Conservation (phyloP, 2,888 invertebrate species). For the Salticus scenicus region DNA sequence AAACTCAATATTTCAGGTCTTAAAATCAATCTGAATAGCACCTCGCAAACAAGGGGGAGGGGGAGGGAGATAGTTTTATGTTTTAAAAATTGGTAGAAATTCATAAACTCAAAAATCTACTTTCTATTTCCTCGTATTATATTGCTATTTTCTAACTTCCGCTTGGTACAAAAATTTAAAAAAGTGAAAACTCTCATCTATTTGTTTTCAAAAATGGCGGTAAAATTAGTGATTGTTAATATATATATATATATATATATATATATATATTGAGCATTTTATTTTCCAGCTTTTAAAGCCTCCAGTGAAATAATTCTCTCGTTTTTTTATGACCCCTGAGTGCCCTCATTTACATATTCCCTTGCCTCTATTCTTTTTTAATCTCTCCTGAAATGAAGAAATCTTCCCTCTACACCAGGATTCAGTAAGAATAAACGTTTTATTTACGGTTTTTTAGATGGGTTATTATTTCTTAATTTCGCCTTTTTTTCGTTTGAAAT, state of each 20-base stretch:
- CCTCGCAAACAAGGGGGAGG: too few relatives aligned
- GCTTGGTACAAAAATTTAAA: neutral
- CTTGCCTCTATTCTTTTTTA: neutral
- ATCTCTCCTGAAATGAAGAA: constrained; percentile 6
- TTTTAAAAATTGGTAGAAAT: too few relatives aligned
- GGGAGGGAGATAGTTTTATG: too few relatives aligned
- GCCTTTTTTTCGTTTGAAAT: neutral
- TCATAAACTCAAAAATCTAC: too few relatives aligned
- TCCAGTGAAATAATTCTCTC: neutral
- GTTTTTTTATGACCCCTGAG: neutral
- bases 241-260: neutral
- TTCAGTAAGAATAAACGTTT: constrained; percentile 8
- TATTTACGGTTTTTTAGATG: constrained; percentile 2
- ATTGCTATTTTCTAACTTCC: neutral
- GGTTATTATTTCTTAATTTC: neutral
- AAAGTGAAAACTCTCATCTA: neutral
- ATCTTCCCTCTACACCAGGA: neutral
- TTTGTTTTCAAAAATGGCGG: neutral
- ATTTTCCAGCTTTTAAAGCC: neutral
- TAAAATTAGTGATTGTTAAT: neutral
- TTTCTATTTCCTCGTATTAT: too few relatives aligned
- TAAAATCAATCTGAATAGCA: too few relatives aligned
- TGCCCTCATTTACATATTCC: neutral
- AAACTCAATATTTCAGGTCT: too few relatives aligned
- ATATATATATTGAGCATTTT: neutral